Evolutionary conservation across 2,888 invertebrate genomes (phyloP).

Genomic region (Brenthis ino): DNA sequence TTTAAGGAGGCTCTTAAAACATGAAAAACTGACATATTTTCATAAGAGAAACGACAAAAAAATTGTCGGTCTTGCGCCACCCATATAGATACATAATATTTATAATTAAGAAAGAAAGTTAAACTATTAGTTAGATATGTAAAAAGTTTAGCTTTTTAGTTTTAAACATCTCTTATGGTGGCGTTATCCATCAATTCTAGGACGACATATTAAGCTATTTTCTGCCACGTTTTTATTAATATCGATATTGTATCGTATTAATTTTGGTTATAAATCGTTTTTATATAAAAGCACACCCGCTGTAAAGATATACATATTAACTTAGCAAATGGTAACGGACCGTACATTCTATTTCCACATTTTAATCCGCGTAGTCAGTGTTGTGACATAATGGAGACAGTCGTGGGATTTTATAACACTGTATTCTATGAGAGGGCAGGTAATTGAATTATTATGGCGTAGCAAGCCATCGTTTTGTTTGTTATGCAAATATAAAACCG

Average conservation of each 20-base stretch:
- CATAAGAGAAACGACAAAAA: too few relatives aligned
- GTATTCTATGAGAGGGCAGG: conserved; percentile 73
- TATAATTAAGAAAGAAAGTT: too few relatives aligned
- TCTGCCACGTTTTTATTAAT: too few relatives aligned
- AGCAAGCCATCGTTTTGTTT: not conserved
- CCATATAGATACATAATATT: too few relatives aligned
- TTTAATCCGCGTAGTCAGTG: conserved; percentile 16
- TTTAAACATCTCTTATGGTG: too few relatives aligned
- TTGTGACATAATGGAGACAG: conserved; percentile 55
- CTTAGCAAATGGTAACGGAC: not conserved
- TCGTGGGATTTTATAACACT: conserved; percentile 56
- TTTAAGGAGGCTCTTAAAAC: too few relatives aligned
- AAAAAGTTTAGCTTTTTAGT: too few relatives aligned
- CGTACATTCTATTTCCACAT: conserved; percentile 10
- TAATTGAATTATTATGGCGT: conserved; percentile 46
- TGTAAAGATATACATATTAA: not conserved
- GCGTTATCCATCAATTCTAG: too few relatives aligned
- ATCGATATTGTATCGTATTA: not conserved
- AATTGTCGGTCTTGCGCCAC: too few relatives aligned
- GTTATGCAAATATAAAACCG: not conserved
- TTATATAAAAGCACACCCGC: not conserved
- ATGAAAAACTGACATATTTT: too few relatives aligned
- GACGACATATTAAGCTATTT: too few relatives aligned
- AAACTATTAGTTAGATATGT: too few relatives aligned
- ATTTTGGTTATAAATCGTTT: not conserved